phyloP scores from a whole-genome alignment of 2,113 vertebrate species.

The Ctenomys sociabilis region DNA sequence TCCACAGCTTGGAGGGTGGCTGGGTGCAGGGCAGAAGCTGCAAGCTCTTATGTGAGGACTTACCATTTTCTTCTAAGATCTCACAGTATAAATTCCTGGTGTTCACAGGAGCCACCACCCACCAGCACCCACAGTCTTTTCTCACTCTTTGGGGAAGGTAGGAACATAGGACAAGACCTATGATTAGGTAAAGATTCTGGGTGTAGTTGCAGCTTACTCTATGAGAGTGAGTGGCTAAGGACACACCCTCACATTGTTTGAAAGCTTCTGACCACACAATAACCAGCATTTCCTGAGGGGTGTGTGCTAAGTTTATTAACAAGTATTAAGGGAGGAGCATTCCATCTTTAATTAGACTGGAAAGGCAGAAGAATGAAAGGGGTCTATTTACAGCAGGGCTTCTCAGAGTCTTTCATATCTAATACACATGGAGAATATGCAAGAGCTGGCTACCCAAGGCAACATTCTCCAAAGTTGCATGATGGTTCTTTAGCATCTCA shows the following conservation, averaged over 20 bases:
- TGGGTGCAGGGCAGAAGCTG: not conserved
- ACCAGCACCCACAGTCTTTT: not conserved
- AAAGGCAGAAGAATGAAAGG: not conserved
- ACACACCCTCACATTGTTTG: not conserved
- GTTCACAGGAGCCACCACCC: not conserved
- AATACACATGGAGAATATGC: not conserved
- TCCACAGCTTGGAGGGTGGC: not conserved
- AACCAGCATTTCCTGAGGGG: not conserved
- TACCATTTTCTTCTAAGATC: constrained; percentile 60
- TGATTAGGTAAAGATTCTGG: not conserved
- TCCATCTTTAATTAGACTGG: not conserved
- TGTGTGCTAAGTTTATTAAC: not conserved
- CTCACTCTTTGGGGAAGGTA: not conserved
- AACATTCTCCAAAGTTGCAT: not conserved
- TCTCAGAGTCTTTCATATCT: not conserved
- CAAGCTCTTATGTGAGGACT: constrained; percentile 18
- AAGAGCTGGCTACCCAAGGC: not conserved
- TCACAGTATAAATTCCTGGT: not conserved
- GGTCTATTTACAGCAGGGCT: not conserved
- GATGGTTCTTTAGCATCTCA: not conserved
- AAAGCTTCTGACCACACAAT: not conserved
- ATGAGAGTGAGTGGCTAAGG: not conserved
- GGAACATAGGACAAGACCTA: not conserved
- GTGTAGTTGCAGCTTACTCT: not conserved
- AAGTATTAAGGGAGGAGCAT: not conserved